phyloP scores from a whole-genome alignment of 2,113 vertebrate species.

The Sterrhoptilus dennistouni region DNA sequence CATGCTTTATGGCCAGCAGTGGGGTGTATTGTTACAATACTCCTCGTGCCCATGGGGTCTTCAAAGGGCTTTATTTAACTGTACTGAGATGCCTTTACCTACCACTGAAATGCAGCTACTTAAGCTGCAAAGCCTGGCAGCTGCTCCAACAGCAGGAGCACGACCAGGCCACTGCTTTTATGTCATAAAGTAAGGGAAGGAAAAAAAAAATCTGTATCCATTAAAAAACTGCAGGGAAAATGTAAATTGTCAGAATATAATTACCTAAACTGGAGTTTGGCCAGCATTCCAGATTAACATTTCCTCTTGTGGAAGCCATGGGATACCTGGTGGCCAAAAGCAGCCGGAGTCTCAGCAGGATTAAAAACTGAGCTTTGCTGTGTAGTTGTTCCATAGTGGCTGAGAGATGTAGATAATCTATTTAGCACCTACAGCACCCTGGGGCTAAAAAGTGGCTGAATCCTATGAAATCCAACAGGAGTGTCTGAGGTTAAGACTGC shows the following conservation, averaged over 20 bases:
- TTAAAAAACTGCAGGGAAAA: constrained; percentile 22
- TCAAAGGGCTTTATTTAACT: not conserved
- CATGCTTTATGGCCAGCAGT: not conserved
- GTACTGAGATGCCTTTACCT: not conserved
- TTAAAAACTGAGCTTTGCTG: not conserved
- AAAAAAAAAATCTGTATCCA: not conserved
- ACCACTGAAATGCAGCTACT: not conserved
- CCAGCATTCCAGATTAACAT: constrained; percentile 37
- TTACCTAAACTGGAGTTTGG: constrained; percentile 33
- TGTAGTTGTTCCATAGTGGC: not conserved
- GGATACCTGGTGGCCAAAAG: not conserved
- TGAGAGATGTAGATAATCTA: not conserved
- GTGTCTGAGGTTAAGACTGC: not conserved
- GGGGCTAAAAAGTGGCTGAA: not conserved
- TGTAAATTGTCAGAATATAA: constrained; percentile 33
- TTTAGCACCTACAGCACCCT: not conserved
- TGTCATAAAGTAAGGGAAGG: not conserved
- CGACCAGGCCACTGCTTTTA: not conserved
- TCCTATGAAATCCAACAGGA: constrained; percentile 18
- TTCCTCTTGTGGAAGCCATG: not conserved
- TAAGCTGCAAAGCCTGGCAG: not conserved
- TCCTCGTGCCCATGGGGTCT: not conserved
- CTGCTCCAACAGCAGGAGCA: constrained; percentile 26
- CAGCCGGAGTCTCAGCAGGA: not conserved
- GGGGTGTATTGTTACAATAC: not conserved